Evolutionary conservation across 2,797 vertebrate genomes (phyloP).

Genomic region (Buphagus erythrorhynchus): DNA sequence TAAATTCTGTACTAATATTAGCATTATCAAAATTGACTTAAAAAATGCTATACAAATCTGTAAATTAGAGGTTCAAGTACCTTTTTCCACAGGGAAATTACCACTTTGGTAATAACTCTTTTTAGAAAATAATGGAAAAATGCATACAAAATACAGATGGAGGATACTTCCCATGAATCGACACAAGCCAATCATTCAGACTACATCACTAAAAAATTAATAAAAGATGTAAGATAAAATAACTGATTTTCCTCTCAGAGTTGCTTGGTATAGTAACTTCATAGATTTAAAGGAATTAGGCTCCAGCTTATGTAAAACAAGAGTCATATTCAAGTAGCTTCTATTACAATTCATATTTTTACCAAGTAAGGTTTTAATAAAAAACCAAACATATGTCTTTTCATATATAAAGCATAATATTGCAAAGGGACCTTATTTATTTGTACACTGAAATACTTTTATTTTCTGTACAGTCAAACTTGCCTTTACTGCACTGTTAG

Average conservation of each 20-base stretch:
- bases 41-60: not conserved
- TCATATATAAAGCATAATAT: not conserved
- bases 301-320: not conserved
- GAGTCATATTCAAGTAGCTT: not conserved
- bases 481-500: not conserved
- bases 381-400: not conserved
- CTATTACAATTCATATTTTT: not conserved
- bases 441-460: not conserved
- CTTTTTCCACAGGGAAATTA: not conserved
- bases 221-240: not conserved
- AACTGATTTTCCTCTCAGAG: not conserved
- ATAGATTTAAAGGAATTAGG: not conserved
- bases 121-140: not conserved
- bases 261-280: not conserved
- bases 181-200: fast-evolving
- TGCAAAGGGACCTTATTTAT: not conserved
- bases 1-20: not conserved
- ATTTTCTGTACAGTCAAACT: not conserved
- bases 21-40: not conserved
- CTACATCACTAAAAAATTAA: not conserved
- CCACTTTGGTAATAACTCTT: not conserved
- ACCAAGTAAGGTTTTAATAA: not conserved
- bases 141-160: no score
- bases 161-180: not conserved
- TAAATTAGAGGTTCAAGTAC: not conserved